Evolutionary conservation across 2,113 vertebrate species (phyloP).

Genomic region (Petromus typicus): DNA sequence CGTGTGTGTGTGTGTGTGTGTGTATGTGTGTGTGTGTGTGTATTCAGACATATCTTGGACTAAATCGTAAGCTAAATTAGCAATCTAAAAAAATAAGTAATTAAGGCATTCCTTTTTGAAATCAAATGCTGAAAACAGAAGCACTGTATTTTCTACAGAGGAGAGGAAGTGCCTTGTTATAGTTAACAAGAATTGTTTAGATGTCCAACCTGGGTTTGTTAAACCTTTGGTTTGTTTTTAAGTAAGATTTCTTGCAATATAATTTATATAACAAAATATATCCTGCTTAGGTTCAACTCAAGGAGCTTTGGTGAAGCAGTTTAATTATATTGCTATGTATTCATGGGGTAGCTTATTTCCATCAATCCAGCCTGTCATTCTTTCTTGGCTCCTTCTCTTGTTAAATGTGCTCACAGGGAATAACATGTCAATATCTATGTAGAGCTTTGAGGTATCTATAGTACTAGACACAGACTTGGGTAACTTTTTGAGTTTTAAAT

Average conservation of each 20-base stretch:
- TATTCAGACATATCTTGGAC: background rate
- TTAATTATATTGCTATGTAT: too few species aligned
- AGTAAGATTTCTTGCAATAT: background rate
- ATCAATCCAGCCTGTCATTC: too few species aligned
- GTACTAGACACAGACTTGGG: background rate
- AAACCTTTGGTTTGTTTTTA: slow-evolving; percentile 3
- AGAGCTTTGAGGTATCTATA: background rate
- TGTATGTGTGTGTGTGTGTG: too few species aligned
- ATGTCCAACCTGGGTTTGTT: background rate
- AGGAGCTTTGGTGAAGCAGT: background rate
- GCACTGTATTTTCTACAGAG: background rate
- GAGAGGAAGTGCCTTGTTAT: background rate
- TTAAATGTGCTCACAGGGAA: background rate
- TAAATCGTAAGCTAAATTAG: background rate
- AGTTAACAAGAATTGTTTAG: slow-evolving; percentile 26
- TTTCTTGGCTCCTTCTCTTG: background rate
- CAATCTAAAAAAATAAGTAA: slow-evolving; percentile 7
- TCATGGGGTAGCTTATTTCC: background rate
- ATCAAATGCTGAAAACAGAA: background rate
- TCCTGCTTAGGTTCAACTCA: background rate
- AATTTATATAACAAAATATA: background rate
- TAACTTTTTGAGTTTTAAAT: background rate
- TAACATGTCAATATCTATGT: background rate
- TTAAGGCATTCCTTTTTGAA: background rate
- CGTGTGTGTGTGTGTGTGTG: too few species aligned